Evolutionary conservation across 2,797 vertebrate species (phyloP).

Genomic region (Masticophis lateralis): DNA sequence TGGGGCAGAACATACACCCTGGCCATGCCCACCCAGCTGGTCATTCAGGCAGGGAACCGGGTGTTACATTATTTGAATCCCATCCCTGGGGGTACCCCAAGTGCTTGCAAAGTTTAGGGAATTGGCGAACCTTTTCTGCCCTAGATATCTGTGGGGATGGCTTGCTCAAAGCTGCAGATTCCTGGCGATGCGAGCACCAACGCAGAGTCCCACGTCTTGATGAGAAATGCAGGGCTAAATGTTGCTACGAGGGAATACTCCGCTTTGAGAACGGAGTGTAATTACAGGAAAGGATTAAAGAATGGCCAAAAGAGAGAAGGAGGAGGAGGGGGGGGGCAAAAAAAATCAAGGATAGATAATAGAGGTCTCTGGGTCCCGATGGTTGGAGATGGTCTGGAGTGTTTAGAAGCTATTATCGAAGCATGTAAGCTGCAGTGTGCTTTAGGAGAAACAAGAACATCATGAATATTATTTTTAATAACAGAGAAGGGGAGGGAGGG

Average conservation of each 20-base stretch:
- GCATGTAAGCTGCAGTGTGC: constrained; percentile 23
- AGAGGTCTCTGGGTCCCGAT: background rate
- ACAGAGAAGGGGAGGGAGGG: background rate
- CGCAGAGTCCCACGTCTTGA: background rate
- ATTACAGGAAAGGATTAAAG: constrained; percentile 10
- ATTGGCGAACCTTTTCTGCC: background rate
- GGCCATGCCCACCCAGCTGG: too few relatives aligned
- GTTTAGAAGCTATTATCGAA: constrained; percentile 27
- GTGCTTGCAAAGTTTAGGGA: background rate
- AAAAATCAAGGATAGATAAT: background rate
- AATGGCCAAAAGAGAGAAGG: background rate
- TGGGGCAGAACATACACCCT: too few relatives aligned
- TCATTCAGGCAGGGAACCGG: too few relatives aligned
- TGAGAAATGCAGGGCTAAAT: background rate
- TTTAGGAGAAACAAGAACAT: constrained; percentile 24
- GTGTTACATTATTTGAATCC: too few relatives aligned
- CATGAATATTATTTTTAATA: constrained; percentile 16
- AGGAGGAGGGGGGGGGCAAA: too few relatives aligned
- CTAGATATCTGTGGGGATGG: background rate
- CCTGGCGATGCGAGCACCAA: background rate
- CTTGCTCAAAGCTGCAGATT: background rate
- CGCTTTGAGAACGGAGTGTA: background rate
- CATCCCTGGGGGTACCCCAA: background rate
- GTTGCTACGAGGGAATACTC: background rate
- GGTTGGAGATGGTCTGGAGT: constrained; percentile 1